phyloP scores from a whole-genome alignment of 2,113 vertebrate species.

The Sminthopsis crassicaudata region DNA sequence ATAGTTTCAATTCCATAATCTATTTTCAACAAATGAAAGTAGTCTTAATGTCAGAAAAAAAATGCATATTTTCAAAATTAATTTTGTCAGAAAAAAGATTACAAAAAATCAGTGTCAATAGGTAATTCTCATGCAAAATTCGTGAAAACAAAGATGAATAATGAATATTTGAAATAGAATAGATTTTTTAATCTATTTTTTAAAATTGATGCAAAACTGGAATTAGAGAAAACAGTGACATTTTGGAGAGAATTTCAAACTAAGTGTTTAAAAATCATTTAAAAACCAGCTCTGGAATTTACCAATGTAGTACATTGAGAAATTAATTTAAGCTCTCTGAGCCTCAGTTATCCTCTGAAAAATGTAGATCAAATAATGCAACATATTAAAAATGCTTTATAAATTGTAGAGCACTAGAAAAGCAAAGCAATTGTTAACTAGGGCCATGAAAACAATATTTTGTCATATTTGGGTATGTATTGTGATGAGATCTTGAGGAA shows the following conservation, averaged over 20 bases:
- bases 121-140: background rate
- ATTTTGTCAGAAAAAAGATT: background rate
- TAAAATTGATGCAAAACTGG: background rate
- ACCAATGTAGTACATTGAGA: background rate
- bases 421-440: background rate
- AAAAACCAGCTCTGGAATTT: background rate
- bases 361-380: background rate
- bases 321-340: background rate
- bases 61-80: constrained; percentile 49
- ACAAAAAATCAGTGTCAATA: background rate
- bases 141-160: background rate
- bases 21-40: constrained; percentile 53
- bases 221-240: background rate
- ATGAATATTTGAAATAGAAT: background rate
- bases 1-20: background rate
- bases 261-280: background rate
- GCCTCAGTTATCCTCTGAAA: background rate
- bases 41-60: constrained; percentile 28
- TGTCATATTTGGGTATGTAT: background rate
- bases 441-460: background rate
- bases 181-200: background rate
- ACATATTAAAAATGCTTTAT: background rate
- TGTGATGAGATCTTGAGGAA: no score
- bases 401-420: background rate
- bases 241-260: background rate